Evolutionary conservation across 2,113 vertebrate genomes (phyloP), one percentile per base, ranked within the genome.

Genomic region (Campylomormyrus tamandua): DNA sequence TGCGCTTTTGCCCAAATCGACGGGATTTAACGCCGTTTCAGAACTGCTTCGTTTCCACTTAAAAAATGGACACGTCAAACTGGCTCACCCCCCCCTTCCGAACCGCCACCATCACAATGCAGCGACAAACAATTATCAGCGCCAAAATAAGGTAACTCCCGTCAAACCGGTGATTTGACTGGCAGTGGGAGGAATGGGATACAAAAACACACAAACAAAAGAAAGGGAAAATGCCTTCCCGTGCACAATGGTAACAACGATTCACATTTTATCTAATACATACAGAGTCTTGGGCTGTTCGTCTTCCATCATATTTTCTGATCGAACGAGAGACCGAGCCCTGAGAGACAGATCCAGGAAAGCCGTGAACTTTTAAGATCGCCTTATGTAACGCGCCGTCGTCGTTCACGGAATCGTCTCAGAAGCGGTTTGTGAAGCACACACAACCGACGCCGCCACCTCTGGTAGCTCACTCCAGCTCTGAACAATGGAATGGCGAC

Each of bases 271-370:
- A 50, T 56, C 88, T 45, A 52, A 94, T 92, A 98, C 98, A 97
- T 96, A 98, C 98, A 98, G 96, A 94, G 98, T 98, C 96, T 97
- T 98, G 94, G 98, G 97, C 96, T 97, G 97, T 93, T 98, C 98
- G 94, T 98, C 98, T 96, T 98, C 97, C 98, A 98, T 98, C 93
- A 90, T 94, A 91, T 92, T 92, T 91, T 56, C 92, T 91, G 94
- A 91, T 93, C 92, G 91, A 94, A 92, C 92, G 92, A 93, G 91
- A 94, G 93, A 92, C 91, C 92, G 92, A 93, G 94, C 92, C 94
- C 93, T 91, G 95, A 94, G 93, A 94, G 90, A 90, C 93, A 53
- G 58, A 94, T 96, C 95, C 94, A 93, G 94, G 92, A 91, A 93
- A 94, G 90, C 90, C 89, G 56, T 52, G 49, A 92, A 92, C 91